Percentiles rank a stretch among this genome's conserved stretches.
phyloP scores from a whole-genome alignment of 2,113 vertebrate species.

The Symphodus melops region DNA sequence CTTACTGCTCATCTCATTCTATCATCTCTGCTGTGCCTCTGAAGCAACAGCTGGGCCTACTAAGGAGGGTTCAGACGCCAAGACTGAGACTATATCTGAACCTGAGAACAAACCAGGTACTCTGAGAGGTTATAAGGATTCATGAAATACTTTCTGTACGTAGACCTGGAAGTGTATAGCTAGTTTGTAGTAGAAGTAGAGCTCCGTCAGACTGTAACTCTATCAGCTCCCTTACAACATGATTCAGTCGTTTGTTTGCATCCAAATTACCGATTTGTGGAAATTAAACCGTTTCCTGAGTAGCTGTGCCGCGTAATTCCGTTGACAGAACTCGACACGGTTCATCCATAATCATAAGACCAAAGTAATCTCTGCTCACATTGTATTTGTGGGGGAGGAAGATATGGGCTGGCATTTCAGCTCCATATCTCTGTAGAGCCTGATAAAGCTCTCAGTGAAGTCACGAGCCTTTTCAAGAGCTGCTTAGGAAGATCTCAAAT shows the following conservation, averaged over 20 bases:
- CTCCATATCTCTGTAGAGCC: conserved; percentile 24
- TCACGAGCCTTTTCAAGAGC: conserved; percentile 45
- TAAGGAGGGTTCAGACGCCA: conserved; percentile 68
- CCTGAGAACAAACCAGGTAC: conserved; percentile 76
- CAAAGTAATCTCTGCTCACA: conserved; percentile 31
- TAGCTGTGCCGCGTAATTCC: conserved; percentile 3
- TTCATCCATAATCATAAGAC: conserved; percentile 44
- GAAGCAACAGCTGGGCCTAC: conserved; percentile 69
- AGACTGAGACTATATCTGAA: conserved; percentile 66
- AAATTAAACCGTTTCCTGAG: background rate
- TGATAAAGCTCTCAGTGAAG: conserved; percentile 34
- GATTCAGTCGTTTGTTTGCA: conserved; percentile 11
- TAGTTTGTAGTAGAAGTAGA: conserved; percentile 21
- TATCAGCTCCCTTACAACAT: background rate
- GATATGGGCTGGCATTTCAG: conserved; percentile 59
- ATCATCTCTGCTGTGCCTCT: conserved; percentile 51
- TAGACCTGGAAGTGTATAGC: conserved; percentile 1
- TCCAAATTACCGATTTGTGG: conserved; percentile 5
- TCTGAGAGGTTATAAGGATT: conserved; percentile 21
- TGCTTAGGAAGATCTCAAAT: conserved; percentile 48
- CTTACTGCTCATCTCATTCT: conserved; percentile 64
- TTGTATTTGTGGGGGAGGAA: conserved; percentile 40
- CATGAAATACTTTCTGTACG: background rate
- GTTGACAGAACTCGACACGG: conserved; percentile 23
- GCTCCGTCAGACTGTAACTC: background rate